Evolutionary conservation across 2,113 vertebrate species (phyloP).

Genomic region (Ramphastos sulfuratus): DNA sequence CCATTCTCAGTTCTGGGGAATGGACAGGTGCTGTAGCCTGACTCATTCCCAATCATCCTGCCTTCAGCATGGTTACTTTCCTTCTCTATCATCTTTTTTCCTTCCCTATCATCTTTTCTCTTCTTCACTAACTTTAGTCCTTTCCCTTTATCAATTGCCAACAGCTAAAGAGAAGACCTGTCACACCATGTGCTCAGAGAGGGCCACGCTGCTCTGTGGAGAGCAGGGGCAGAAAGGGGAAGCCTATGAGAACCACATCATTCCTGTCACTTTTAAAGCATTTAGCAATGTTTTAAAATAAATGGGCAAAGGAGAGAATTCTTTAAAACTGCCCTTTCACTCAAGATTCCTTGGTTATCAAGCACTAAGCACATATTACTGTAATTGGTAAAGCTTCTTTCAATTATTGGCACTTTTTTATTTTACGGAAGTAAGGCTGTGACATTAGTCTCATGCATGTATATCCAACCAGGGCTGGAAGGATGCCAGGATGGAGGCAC

Average conservation of each 20-base stretch:
- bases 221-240: fast-evolving
- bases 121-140: not conserved
- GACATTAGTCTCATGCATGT: not conserved
- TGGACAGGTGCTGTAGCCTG: not conserved
- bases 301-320: not conserved
- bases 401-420: not conserved
- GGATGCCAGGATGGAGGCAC: not conserved
- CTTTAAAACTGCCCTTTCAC: not conserved
- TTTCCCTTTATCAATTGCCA: not conserved
- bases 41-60: not conserved
- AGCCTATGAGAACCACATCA: not conserved
- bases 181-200: fast-evolving
- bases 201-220: fast-evolving
- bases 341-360: not conserved
- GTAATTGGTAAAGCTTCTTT: not conserved
- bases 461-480: not conserved
- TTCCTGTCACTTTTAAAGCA: not conserved
- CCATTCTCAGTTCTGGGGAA: not conserved
- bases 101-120: not conserved
- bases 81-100: not conserved
- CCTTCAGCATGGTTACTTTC: not conserved
- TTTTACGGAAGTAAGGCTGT: not conserved
- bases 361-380: not conserved
- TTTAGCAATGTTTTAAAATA: not conserved
- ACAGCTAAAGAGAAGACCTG: not conserved